Evolutionary conservation across 35 echinoderm and acorn worm genomes (phyloP).

Genomic region (Patiria miniata): DNA sequence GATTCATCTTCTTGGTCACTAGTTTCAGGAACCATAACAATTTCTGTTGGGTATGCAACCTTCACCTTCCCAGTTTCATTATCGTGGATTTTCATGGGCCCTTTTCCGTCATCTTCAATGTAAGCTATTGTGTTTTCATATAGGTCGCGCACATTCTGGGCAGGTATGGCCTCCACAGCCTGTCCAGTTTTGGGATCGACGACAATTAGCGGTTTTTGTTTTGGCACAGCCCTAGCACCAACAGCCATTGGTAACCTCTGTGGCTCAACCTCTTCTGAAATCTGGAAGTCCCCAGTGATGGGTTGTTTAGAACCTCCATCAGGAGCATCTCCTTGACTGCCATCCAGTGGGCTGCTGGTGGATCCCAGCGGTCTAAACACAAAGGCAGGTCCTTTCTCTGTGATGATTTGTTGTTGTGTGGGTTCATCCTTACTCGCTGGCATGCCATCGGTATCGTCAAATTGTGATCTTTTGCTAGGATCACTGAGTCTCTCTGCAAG

Average conservation of each 20-base stretch:
- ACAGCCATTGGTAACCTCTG: conserved; percentile 31
- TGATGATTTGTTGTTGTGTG: conserved; percentile 48
- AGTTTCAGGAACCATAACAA: background rate
- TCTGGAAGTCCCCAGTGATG: conserved; percentile 7
- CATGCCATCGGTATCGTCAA: background rate
- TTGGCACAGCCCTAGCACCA: conserved; percentile 23
- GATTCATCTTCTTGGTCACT: background rate
- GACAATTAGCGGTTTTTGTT: conserved; percentile 32
- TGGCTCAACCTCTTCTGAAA: background rate
- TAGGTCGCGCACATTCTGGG: conserved; percentile 34
- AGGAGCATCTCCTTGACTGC: conserved; percentile 23
- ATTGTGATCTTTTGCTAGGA: background rate
- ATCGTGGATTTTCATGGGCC: conserved; percentile 57
- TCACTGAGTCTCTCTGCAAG: background rate
- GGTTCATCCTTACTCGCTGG: background rate
- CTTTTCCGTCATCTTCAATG: conserved; percentile 33
- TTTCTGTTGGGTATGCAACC: conserved; percentile 22
- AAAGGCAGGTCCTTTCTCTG: conserved; percentile 73
- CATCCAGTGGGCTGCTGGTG: conserved; percentile 18
- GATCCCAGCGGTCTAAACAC: conserved; percentile 57
- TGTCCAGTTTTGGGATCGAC: conserved; percentile 54
- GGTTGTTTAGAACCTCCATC: conserved; percentile 26
- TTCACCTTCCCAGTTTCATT: conserved; percentile 34
- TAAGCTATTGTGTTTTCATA: conserved; percentile 22
- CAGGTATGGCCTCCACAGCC: conserved; percentile 47